Conservation (phyloP, 2,888 invertebrate genomes). For the Eupithecia pulchellata region DNA sequence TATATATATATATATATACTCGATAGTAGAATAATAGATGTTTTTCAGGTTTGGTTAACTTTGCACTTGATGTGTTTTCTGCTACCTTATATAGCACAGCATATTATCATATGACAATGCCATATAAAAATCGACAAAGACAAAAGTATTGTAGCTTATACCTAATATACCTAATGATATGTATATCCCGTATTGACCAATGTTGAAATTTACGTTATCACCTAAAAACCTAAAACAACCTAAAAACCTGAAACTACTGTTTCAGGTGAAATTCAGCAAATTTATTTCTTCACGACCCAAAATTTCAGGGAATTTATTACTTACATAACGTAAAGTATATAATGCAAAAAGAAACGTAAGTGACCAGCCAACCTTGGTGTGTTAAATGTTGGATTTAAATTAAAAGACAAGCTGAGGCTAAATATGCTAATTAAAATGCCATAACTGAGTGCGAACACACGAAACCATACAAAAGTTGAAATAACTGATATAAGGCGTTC, state of each 20-base stretch:
- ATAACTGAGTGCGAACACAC: background rate
- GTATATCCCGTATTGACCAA: background rate
- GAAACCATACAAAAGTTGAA: background rate
- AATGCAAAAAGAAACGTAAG: background rate
- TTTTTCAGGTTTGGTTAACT: no score
- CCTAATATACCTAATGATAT: no score
- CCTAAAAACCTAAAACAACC: background rate
- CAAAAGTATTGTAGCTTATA: no score
- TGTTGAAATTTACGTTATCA: no score
- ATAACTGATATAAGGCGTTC: background rate
- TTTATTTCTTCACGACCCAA: constrained; percentile 20
- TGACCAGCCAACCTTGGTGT: constrained; percentile 11
- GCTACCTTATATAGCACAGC: no score
- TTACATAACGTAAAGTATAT: background rate
- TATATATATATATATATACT: no score
- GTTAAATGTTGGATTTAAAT: constrained; percentile 1
- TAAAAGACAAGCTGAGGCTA: background rate
- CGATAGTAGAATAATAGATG: no score
- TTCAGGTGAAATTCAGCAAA: constrained; percentile 3
- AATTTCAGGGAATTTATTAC: constrained; percentile 16
- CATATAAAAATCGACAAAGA: no score
- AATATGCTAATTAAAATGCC: background rate
- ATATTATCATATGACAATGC: no score
- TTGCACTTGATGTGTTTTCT: no score
- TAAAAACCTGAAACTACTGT: background rate